Percentiles rank a stretch among this genome's conserved stretches.
These are phyloP conservation scores for Saturnia japonica DNA, from an alignment of 2,888 invertebrate genomes.

Conservation along the genomic window DNA sequence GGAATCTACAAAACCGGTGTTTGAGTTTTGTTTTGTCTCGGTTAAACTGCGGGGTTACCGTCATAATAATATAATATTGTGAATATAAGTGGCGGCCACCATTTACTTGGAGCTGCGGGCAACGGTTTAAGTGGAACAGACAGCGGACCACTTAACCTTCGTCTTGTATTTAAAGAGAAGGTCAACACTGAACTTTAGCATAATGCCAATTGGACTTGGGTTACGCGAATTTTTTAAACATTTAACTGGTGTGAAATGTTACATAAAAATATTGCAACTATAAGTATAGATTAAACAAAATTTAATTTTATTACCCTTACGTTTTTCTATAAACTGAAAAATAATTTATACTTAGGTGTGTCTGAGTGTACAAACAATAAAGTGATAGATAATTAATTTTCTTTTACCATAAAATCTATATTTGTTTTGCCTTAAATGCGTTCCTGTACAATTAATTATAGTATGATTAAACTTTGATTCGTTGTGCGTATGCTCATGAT, in stretches of 20 bases:
- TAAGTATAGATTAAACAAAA: too few species aligned
- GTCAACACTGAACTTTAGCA: slow-evolving; percentile 62
- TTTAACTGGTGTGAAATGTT: background rate
- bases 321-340: background rate
- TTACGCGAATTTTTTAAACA: background rate
- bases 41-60: slow-evolving; percentile 49
- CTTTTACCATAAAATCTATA: too few species aligned
- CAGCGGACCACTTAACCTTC: slow-evolving; percentile 74
- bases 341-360: background rate
- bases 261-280: background rate
- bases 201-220: slow-evolving; percentile 9
- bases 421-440: too few species aligned
- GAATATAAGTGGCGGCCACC: slow-evolving; percentile 56
- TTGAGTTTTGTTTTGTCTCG: slow-evolving; percentile 51
- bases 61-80: slow-evolving; percentile 62
- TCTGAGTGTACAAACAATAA: too few species aligned
- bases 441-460: too few species aligned
- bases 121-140: slow-evolving; percentile 73
- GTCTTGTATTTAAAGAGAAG: slow-evolving; percentile 67
- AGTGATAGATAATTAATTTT: too few species aligned
- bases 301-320: too few species aligned
- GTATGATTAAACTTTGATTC: too few species aligned
- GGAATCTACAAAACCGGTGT: slow-evolving; percentile 39
- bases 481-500: too few species aligned
- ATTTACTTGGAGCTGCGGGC: slow-evolving; percentile 57